Conservation (phyloP, 2,797 vertebrate genomes). For the Luscinia megarhynchos region DNA sequence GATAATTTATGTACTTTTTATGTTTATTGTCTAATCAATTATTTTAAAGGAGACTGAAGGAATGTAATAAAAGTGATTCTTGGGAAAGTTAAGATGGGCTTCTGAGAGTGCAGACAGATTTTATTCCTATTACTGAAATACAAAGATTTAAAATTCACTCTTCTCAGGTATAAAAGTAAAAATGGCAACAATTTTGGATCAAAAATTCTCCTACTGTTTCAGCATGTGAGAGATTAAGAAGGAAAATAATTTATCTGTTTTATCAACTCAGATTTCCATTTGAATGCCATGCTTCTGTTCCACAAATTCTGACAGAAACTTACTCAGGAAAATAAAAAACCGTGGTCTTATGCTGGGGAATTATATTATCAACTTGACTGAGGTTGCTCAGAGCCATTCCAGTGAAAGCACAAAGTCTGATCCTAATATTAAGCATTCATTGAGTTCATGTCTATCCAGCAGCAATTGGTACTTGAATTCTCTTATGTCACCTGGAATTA, state of each 20-base stretch:
- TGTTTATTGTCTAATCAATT: constrained; percentile 66
- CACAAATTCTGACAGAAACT: not conserved
- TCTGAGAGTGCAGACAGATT: not conserved
- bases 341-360: not conserved
- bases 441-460: not conserved
- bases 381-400: not conserved
- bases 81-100: not conserved
- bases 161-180: not conserved
- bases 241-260: not conserved
- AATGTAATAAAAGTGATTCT: constrained; percentile 26
- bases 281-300: not conserved
- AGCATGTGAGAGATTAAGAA: constrained; percentile 31
- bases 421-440: not conserved
- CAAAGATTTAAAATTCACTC: constrained; percentile 34
- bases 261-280: not conserved
- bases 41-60: constrained; percentile 46
- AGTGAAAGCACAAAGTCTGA: not conserved
- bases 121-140: not conserved
- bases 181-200: not conserved
- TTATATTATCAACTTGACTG: not conserved
- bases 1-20: constrained; percentile 66
- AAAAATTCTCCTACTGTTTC: not conserved
- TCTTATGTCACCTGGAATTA: not conserved
- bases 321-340: not conserved
- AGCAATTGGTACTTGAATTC: not conserved